Evolutionary conservation across 2,113 vertebrate species (phyloP).

Genomic region (Trogon surrucura): DNA sequence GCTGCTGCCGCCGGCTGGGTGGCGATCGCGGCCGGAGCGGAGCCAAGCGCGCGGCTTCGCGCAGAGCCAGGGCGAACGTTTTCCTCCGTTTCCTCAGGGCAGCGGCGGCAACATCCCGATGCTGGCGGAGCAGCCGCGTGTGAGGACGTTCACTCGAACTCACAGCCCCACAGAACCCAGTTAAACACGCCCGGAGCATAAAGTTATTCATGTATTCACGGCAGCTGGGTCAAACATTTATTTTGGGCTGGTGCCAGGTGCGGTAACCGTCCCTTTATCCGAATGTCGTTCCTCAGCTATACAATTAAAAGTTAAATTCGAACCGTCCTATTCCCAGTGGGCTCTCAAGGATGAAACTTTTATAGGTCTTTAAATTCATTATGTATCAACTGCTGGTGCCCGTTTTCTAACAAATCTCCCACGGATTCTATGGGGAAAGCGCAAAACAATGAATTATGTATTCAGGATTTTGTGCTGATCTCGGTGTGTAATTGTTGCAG

Average conservation of each 20-base stretch:
- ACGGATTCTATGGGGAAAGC: neutral
- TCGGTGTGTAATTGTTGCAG: neutral
- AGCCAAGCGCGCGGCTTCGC: fast-evolving
- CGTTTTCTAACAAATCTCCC: neutral
- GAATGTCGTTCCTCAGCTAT: neutral
- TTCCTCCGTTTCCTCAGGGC: neutral
- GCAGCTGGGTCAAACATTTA: neutral
- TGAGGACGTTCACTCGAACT: neutral
- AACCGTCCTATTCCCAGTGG: neutral
- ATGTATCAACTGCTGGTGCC: constrained; percentile 10
- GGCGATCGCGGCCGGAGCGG: no score
- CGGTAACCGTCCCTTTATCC: neutral
- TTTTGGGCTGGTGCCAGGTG: constrained; percentile 27
- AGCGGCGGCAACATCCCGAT: neutral
- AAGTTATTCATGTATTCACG: constrained; percentile 1
- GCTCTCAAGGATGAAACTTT: constrained; percentile 26
- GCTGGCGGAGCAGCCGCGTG: neutral
- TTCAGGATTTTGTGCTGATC: neutral
- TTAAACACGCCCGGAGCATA: neutral
- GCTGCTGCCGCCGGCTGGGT: no score
- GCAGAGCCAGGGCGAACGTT: no score
- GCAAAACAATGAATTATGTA: neutral
- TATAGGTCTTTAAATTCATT: constrained; percentile 43
- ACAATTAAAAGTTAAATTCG: constrained; percentile 45
- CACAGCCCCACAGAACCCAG: constrained; percentile 37